phyloP scores from a whole-genome alignment of 2,797 vertebrate genomes.

The Coregonus suidteri region DNA sequence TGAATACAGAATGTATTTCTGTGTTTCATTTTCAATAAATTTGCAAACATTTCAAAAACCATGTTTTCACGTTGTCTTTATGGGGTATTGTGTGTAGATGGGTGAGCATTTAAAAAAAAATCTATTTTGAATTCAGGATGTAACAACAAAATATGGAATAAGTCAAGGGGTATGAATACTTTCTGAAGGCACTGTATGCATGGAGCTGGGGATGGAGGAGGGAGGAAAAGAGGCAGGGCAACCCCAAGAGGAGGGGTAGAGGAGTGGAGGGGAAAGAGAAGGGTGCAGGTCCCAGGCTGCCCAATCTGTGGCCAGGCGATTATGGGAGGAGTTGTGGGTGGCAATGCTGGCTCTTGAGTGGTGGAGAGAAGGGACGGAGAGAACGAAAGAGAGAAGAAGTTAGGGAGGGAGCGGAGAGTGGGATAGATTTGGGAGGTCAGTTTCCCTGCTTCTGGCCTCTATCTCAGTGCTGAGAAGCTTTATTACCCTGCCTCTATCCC shows the following conservation, averaged over 20 bases:
- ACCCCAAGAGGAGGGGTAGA: not conserved
- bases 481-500: not conserved
- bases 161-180: too few relatives aligned
- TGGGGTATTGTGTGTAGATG: too few relatives aligned
- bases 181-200: conserved; percentile 1
- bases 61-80: too few relatives aligned
- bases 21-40: too few relatives aligned
- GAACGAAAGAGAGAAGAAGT: not conserved
- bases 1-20: too few relatives aligned
- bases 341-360: conserved; percentile 15
- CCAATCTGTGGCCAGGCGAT: conserved; percentile 38
- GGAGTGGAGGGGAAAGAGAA: not conserved
- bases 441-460: not conserved
- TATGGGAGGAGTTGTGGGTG: conserved; percentile 17
- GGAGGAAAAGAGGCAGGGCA: not conserved
- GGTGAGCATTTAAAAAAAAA: too few relatives aligned
- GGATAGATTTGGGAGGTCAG: not conserved
- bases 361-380: not conserved
- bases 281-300: conserved; percentile 27
- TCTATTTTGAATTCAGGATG: too few relatives aligned
- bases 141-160: too few relatives aligned
- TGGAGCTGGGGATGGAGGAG: conserved; percentile 7
- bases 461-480: not conserved
- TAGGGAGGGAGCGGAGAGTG: not conserved
- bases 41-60: too few relatives aligned